These are phyloP conservation scores for Misgurnus mizolepis DNA, from an alignment of 2,113 vertebrate genomes.

Conservation along the genomic window DNA sequence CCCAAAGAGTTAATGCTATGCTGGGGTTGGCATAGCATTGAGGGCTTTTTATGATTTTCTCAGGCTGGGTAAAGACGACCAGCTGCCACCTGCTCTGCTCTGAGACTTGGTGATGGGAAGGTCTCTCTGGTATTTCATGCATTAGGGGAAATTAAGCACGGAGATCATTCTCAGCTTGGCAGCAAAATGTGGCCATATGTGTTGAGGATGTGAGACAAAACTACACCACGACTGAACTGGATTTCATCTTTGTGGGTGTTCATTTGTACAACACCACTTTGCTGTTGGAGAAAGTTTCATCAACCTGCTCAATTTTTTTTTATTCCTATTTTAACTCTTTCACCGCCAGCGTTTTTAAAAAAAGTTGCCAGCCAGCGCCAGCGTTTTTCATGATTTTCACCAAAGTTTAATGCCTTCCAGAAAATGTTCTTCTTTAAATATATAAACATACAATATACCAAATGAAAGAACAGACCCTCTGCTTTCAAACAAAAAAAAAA, in stretches of 20 bases:
- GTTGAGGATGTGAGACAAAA: conserved; percentile 19
- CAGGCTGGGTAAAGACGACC: conserved; percentile 4
- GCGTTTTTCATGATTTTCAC: no score
- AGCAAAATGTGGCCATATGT: conserved; percentile 19
- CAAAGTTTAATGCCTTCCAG: no score
- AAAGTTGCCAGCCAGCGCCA: no score
- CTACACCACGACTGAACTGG: conserved; percentile 7
- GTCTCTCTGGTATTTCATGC: conserved; percentile 26
- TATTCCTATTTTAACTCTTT: not conserved
- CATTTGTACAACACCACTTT: not conserved
- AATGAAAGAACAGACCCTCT: no score
- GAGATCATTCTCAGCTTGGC: conserved; percentile 21
- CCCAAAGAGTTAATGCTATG: not conserved
- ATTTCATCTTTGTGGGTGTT: conserved; percentile 26
- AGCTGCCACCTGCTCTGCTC: conserved; percentile 47
- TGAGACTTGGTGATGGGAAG: conserved; percentile 2
- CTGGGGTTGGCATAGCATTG: not conserved
- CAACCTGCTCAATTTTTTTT: not conserved
- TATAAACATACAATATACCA: no score
- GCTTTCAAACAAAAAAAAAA: no score
- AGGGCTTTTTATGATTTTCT: not conserved
- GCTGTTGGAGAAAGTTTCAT: not conserved
- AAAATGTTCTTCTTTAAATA: no score
- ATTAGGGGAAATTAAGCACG: conserved; percentile 37
- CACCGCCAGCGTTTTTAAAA: no score